phyloP scores from a whole-genome alignment of 2,113 vertebrate species.

The Cettia cetti region DNA sequence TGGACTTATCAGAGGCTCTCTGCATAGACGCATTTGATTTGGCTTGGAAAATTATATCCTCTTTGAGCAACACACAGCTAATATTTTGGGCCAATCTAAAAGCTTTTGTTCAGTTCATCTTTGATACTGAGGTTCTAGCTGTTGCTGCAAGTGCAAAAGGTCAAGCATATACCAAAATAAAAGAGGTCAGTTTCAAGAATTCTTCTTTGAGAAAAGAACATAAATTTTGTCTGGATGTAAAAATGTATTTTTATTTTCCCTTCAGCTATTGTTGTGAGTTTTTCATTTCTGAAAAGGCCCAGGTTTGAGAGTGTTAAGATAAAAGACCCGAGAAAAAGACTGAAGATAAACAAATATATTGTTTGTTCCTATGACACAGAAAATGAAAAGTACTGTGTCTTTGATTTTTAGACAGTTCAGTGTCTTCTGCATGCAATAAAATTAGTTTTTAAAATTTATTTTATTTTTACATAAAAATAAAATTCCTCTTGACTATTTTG shows the following conservation, averaged over 20 bases:
- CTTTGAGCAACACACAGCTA: conserved; percentile 84
- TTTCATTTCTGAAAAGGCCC: not conserved
- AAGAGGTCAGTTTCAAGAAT: conserved; percentile 75
- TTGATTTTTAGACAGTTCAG: not conserved
- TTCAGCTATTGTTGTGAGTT: not conserved
- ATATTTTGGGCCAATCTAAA: conserved; percentile 91
- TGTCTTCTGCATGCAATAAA: not conserved
- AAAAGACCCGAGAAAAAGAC: not conserved
- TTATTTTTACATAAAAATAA: not conserved
- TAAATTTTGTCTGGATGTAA: not conserved
- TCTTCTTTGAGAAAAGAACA: not conserved
- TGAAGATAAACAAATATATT: not conserved
- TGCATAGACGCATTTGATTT: conserved; percentile 82
- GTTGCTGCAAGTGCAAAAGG: conserved; percentile 71
- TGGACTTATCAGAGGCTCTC: conserved; percentile 71
- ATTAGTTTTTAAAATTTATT: not conserved
- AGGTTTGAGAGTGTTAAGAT: not conserved
- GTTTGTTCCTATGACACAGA: not conserved
- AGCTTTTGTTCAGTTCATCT: conserved; percentile 83
- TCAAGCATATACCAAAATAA: conserved; percentile 72
- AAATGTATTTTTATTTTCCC: not conserved
- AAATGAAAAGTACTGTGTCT: not conserved
- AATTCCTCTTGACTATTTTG: not conserved
- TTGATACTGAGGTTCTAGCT: conserved; percentile 77
- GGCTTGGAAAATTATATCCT: conserved; percentile 84